Percentiles rank a stretch among this genome's conserved stretches.
phyloP scores from a whole-genome alignment of 1,140 invertebrate genomes.

The Pogonomyrmex californicus region DNA sequence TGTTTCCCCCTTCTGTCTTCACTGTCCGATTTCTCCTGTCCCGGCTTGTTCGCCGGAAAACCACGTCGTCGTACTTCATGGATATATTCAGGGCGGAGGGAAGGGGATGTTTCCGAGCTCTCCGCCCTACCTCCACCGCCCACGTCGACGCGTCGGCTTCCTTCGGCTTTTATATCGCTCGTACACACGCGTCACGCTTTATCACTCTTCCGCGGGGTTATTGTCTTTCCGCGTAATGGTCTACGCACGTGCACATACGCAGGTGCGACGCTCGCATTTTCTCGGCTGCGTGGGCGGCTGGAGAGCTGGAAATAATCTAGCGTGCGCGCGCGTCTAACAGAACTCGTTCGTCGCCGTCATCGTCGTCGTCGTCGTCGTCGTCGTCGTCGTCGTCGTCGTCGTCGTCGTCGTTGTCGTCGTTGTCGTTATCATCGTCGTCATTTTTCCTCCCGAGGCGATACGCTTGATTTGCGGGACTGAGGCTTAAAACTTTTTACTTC shows the following conservation, averaged over 20 bases:
- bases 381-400: too few relatives aligned
- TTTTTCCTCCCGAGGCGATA: conserved; percentile 53
- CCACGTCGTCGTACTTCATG: conserved; percentile 79
- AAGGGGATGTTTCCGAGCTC: conserved; percentile 65
- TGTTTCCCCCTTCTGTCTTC: neutral
- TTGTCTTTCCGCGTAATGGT: conserved; percentile 78
- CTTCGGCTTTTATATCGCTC: conserved; percentile 78
- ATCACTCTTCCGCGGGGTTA: conserved; percentile 82
- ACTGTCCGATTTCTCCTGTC: conserved; percentile 64
- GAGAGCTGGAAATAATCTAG: conserved; percentile 58
- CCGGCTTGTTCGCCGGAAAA: conserved; percentile 79
- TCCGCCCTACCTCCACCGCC: conserved; percentile 32
- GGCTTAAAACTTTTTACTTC: conserved; percentile 57
- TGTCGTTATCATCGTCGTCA: too few relatives aligned
- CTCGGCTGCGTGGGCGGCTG: conserved; percentile 35
- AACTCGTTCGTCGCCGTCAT: neutral
- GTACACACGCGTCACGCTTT: conserved; percentile 82
- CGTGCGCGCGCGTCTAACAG: neutral
- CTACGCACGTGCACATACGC: conserved; percentile 72
- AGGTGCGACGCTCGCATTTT: conserved; percentile 62
- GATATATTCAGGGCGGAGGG: conserved; percentile 79
- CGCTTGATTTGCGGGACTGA: conserved; percentile 56
- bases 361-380: conserved; percentile 11
- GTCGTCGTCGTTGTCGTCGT: too few relatives aligned
- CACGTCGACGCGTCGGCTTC: conserved; percentile 67